phyloP scores from a whole-genome alignment of 2,888 invertebrate species.

The Danaus chrysippus region DNA sequence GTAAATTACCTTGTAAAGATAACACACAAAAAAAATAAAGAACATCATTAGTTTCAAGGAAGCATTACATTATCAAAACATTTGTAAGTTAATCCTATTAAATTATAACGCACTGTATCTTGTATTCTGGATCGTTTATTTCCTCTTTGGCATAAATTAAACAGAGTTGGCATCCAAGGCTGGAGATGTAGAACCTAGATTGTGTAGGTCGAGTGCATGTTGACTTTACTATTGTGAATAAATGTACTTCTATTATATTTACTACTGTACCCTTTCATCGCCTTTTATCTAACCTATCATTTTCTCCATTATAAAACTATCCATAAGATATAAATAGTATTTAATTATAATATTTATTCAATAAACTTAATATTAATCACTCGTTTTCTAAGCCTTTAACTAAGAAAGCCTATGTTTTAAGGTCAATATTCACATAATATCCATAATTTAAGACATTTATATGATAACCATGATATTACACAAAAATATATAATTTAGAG shows the following conservation, averaged over 20 bases:
- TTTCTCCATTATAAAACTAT: too few relatives aligned
- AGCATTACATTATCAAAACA: background rate
- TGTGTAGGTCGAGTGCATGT: slow-evolving; percentile 20
- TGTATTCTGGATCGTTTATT: slow-evolving; percentile 23
- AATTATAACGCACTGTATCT: slow-evolving; percentile 15
- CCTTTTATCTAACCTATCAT: too few relatives aligned
- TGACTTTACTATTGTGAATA: slow-evolving; percentile 16
- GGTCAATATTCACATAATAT: too few relatives aligned
- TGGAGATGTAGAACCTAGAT: slow-evolving; percentile 18
- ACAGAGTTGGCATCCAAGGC: slow-evolving; percentile 20
- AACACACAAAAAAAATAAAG: background rate
- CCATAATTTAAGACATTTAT: too few relatives aligned
- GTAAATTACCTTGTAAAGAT: too few relatives aligned
- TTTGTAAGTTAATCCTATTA: slow-evolving; percentile 4
- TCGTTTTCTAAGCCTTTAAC: too few relatives aligned
- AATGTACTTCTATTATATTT: background rate
- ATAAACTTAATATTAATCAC: too few relatives aligned
- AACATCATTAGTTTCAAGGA: background rate
- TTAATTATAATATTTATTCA: too few relatives aligned
- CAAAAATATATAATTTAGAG: too few relatives aligned
- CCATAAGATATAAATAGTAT: too few relatives aligned
- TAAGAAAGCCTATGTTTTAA: too few relatives aligned
- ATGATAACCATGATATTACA: too few relatives aligned
- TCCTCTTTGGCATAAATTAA: slow-evolving; percentile 24
- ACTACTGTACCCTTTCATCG: background rate